phyloP scores from a whole-genome alignment of 2,113 vertebrate species.

The Peucedramus taeniatus region DNA sequence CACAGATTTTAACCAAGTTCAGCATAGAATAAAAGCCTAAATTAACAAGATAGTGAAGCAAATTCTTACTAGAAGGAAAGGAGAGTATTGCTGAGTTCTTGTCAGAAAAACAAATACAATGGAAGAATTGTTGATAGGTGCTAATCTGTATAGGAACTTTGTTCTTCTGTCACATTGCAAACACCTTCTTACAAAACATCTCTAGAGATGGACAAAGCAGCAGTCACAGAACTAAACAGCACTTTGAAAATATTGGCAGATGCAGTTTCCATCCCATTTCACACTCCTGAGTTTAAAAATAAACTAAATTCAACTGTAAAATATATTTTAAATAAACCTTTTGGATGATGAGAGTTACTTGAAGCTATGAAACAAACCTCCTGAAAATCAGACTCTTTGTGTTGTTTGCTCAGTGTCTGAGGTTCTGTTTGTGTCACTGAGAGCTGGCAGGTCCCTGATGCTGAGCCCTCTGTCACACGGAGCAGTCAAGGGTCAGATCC shows the following conservation, averaged over 20 bases:
- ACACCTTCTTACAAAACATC: neutral
- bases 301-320: neutral
- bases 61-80: neutral
- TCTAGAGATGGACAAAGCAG: neutral
- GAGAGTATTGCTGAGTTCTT: neutral
- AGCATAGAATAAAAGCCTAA: neutral
- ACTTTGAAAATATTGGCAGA: neutral
- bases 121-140: neutral
- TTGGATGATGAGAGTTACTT: neutral
- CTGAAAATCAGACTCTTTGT: neutral
- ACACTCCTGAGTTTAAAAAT: neutral
- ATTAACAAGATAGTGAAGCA: neutral
- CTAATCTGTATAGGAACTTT: neutral
- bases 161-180: neutral
- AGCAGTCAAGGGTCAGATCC: neutral
- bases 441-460: neutral
- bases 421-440: neutral
- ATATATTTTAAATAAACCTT: neutral
- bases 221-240: neutral
- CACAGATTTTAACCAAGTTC: neutral
- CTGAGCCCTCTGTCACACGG: fast-evolving
- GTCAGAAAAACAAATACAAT: neutral
- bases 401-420: neutral
- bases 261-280: neutral
- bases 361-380: neutral